phyloP scores from a whole-genome alignment of 2,888 invertebrate genomes.

The Dolomedes plantarius region DNA sequence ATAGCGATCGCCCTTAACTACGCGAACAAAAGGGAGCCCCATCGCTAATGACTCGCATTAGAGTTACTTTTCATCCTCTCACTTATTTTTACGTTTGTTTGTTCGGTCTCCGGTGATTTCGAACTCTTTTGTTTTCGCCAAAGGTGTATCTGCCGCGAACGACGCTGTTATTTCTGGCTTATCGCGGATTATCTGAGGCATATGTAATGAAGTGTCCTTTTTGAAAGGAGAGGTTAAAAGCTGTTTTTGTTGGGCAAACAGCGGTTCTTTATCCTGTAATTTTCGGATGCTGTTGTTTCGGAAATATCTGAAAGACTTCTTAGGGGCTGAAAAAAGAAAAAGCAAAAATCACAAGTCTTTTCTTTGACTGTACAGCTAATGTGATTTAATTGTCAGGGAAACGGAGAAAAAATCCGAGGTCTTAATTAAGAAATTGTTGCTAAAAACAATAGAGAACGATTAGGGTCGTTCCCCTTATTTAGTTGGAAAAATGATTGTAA shows the following conservation, averaged over 20 bases:
- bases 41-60: constrained; percentile 59
- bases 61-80: constrained; percentile 39
- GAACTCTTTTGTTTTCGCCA: background rate
- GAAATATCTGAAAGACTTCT: no score
- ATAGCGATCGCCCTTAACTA: constrained; percentile 52
- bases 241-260: background rate
- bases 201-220: constrained; percentile 26
- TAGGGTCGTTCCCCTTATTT: no score
- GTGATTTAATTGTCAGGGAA: no score
- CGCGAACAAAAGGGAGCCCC: constrained; percentile 52
- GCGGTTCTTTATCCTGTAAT: background rate
- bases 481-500: no score
- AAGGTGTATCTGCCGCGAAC: background rate
- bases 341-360: no score
- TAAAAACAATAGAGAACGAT: no score
- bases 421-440: no score
- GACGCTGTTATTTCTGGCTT: constrained; percentile 29
- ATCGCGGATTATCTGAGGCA: constrained; percentile 36
- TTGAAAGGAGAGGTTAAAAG: background rate
- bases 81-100: constrained; percentile 6
- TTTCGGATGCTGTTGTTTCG: no score
- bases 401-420: no score
- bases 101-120: background rate
- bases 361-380: no score
- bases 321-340: no score